These are phyloP conservation scores for Lepidocolaptes lacrymiger DNA, from an alignment of 2,797 vertebrate species.

Conservation along the genomic window DNA sequence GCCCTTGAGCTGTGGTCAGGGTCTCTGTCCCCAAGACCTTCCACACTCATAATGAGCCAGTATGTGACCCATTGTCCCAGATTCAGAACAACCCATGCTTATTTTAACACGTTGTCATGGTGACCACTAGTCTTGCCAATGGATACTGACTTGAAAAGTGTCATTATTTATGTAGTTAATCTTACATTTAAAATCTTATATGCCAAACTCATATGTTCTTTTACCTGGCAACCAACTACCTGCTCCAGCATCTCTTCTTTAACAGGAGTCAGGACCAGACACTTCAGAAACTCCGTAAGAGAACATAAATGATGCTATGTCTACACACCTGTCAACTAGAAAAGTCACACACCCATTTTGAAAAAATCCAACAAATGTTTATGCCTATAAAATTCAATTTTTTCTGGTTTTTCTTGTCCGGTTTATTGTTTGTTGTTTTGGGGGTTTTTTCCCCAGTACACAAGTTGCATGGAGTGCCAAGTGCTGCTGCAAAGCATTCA, in stretches of 20 bases:
- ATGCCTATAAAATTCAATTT: background rate
- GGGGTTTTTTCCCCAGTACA: background rate
- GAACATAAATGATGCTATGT: background rate
- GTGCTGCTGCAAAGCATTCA: background rate
- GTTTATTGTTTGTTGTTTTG: background rate
- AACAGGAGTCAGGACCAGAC: background rate
- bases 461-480: accelerated
- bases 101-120: background rate
- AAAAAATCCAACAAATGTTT: background rate
- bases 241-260: background rate
- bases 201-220: background rate
- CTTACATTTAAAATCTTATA: background rate
- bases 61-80: accelerated
- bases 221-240: background rate
- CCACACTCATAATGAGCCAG: background rate
- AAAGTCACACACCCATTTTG: accelerated
- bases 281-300: background rate
- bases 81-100: background rate
- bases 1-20: background rate
- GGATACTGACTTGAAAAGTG: background rate
- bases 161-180: background rate
- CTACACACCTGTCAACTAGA: background rate
- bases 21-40: background rate
- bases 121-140: background rate
- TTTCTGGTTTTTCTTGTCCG: accelerated